Evolutionary conservation across 2,888 invertebrate species (phyloP).

Genomic region (Amiota communis): DNA sequence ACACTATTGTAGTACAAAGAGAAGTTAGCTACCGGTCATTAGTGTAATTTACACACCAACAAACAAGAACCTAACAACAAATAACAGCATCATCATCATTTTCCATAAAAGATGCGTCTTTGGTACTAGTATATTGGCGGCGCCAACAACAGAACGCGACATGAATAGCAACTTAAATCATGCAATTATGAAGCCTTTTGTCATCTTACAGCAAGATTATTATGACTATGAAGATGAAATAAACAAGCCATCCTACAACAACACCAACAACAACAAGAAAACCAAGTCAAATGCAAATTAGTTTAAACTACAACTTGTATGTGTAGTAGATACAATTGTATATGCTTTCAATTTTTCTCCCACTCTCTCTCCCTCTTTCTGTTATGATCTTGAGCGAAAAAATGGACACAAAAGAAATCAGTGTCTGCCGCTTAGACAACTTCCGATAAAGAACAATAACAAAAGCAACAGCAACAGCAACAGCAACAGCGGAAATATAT

Average conservation of each 20-base stretch:
- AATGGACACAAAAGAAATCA: slow-evolving; percentile 24
- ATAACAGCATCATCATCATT: neutral
- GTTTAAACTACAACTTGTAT: neutral
- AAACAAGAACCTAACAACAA: slow-evolving; percentile 17
- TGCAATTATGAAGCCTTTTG: slow-evolving; percentile 72
- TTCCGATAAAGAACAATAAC: slow-evolving; percentile 19
- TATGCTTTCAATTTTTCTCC: too few relatives aligned
- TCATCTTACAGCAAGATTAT: slow-evolving; percentile 40
- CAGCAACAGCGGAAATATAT: slow-evolving; percentile 55
- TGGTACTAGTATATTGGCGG: slow-evolving; percentile 22
- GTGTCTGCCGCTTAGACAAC: slow-evolving; percentile 27
- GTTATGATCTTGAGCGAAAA: neutral
- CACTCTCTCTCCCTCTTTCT: neutral
- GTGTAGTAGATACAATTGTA: slow-evolving; percentile 17
- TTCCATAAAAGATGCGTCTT: slow-evolving; percentile 15
- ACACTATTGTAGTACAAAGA: too few relatives aligned
- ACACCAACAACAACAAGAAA: neutral
- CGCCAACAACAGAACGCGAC: slow-evolving; percentile 26
- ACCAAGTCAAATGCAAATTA: slow-evolving; percentile 17
- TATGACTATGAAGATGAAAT: neutral
- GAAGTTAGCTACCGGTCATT: slow-evolving; percentile 6
- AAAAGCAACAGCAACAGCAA: neutral
- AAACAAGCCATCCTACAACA: neutral
- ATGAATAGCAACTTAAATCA: slow-evolving; percentile 71
- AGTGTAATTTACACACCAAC: slow-evolving; percentile 59